phyloP scores from a whole-genome alignment of 2,113 vertebrate species.

The Entelurus aequoreus region DNA sequence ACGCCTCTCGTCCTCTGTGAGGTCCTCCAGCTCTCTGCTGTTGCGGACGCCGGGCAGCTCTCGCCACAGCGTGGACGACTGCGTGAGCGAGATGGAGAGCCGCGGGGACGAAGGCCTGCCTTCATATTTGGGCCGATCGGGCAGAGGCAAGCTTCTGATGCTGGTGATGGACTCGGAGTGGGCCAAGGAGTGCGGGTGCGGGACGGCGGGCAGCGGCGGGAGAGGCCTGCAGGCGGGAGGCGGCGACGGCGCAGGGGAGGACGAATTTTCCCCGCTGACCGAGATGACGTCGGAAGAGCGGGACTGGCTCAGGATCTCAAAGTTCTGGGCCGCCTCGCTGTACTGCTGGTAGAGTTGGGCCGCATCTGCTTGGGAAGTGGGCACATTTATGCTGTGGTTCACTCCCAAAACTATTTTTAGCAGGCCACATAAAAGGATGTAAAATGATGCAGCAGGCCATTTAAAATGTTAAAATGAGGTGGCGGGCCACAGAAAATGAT shows the following conservation, averaged over 20 bases:
- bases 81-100: constrained; percentile 75
- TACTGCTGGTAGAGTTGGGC: constrained; percentile 92
- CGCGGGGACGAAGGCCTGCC: constrained; percentile 67
- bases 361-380: constrained; percentile 65
- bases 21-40: constrained; percentile 73
- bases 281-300: constrained; percentile 66
- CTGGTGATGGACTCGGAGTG: constrained; percentile 65
- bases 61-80: constrained; percentile 83
- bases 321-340: constrained; percentile 84
- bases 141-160: constrained; percentile 63
- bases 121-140: constrained; percentile 53
- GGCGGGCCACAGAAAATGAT: no score
- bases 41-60: constrained; percentile 82
- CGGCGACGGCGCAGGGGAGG: constrained; percentile 60
- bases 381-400: background rate
- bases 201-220: constrained; percentile 54
- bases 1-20: constrained; percentile 82
- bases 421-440: no score
- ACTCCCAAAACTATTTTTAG: no score
- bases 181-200: constrained; percentile 49
- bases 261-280: constrained; percentile 31
- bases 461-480: no score
- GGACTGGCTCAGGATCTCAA: constrained; percentile 87
- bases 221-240: constrained; percentile 77
- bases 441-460: no score